phyloP scores from a whole-genome alignment of 1,140 invertebrate genomes.

The Brachionus paranguensis region DNA sequence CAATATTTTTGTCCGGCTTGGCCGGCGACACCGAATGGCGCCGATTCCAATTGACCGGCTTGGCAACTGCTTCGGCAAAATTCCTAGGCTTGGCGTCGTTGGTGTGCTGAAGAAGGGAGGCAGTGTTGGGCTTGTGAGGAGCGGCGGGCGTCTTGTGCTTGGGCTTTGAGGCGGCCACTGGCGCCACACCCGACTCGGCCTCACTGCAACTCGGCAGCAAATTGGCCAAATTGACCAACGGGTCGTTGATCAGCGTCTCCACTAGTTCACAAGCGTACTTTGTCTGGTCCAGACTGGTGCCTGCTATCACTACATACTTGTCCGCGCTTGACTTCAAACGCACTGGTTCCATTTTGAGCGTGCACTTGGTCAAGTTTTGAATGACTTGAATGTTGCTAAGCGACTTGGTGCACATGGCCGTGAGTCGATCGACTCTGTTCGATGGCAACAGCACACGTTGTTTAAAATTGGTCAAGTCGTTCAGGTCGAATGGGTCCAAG shows the following conservation, averaged over 20 bases:
- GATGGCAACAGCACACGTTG: background rate
- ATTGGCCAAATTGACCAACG: background rate
- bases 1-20: background rate
- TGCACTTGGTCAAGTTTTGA: background rate
- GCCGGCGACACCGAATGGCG: background rate
- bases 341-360: background rate
- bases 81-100: background rate
- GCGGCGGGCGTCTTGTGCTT: background rate
- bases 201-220: background rate
- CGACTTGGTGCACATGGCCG: background rate
- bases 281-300: background rate
- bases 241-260: background rate
- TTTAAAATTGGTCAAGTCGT: background rate
- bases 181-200: too few species aligned
- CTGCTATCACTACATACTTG: background rate
- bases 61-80: constrained; percentile 36
- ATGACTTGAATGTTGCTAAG: background rate
- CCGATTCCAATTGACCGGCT: constrained; percentile 7
- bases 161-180: background rate
- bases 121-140: background rate
- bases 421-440: background rate
- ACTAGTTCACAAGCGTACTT: constrained; percentile 4
- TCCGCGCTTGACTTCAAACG: background rate
- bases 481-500: background rate
- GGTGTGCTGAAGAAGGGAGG: background rate